These are phyloP conservation scores for Colistium nudipinnis DNA, from an alignment of 2,113 vertebrate genomes.

Conservation along the genomic window DNA sequence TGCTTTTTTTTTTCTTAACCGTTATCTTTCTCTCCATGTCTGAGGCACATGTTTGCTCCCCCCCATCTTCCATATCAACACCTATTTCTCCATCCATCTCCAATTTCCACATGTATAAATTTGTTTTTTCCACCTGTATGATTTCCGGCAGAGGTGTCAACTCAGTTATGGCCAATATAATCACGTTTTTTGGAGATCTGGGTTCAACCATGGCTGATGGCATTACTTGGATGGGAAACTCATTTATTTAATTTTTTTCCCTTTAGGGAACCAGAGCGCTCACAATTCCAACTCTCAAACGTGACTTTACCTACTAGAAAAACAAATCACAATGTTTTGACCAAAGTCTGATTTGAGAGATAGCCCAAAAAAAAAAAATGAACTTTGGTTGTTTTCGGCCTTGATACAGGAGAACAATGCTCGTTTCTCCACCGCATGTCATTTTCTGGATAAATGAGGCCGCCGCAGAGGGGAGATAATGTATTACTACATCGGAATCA, in stretches of 20 bases:
- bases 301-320: conserved; percentile 56
- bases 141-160: conserved; percentile 46
- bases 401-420: conserved; percentile 14
- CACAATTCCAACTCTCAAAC: conserved; percentile 40
- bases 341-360: not conserved
- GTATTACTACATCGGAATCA: conserved; percentile 67
- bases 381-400: conserved; percentile 21
- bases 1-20: conserved; percentile 58
- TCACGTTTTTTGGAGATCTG: conserved; percentile 57
- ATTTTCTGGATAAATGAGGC: conserved; percentile 54
- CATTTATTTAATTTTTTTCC: conserved; percentile 72
- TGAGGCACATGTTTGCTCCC: not conserved
- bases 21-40: not conserved
- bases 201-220: conserved; percentile 54
- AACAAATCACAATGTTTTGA: not conserved
- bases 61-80: conserved; percentile 15
- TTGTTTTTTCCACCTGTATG: not conserved
- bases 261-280: conserved; percentile 42
- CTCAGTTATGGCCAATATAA: conserved; percentile 67
- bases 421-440: conserved; percentile 44
- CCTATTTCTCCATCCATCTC: conserved; percentile 29
- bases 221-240: conserved; percentile 62
- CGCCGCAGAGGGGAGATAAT: conserved; percentile 56
- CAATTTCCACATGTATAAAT: conserved; percentile 31
- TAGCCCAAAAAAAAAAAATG: not conserved